Evolutionary conservation across 2,113 vertebrate species (phyloP), one percentile per base, ranked within the genome.

Genomic region (Brachypodius melanocephalos): DNA sequence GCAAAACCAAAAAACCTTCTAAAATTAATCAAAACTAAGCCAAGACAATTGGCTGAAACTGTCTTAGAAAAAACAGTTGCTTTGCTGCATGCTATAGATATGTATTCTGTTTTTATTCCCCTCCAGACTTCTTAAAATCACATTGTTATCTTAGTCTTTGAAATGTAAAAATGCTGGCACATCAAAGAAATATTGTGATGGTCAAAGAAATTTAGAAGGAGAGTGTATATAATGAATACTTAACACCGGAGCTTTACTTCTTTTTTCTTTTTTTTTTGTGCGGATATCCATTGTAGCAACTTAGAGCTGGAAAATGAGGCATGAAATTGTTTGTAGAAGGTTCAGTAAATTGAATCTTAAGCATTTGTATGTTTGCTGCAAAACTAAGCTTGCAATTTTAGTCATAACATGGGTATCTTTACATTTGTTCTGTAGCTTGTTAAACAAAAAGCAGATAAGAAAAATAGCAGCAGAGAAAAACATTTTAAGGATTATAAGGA

Each of bases 111-210:
- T 95, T 96, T 93, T 91, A 93, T 95, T 91, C 84, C 95, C 97
- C 94, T 94, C 89, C 95, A 88, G 97, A 97, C 91, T 87, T 97
- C 92, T 97, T 97, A 97, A 97, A 97, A 97, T 92, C 95, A 96
- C 97, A 97, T 97, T 98, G 97, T 98, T 98, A 97, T 97, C 97
- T 94, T 92, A 88, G 85, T 92, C 97, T 98, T 98, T 98, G 97
- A 97, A 97, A 97, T 98, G 97, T 97, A 98, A 98, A 98, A 98
- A 95, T 91, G 71, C 83, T 74, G 77, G 90, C 49, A 97, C 97
- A 96, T 98, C 97, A 98, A 98, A 98, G 97, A 97, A 97, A 97
- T 97, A 97, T 93, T 96, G 95, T 97, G 96, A 89, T 96, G 96
- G 97, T 97, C 96, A 96, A 97, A 97, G 95, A 96, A 97, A 96